Percentiles rank a stretch among this genome's conserved stretches.
phyloP scores from a whole-genome alignment of 1,140 invertebrate species.

The Polypedilum vanderplanki region DNA sequence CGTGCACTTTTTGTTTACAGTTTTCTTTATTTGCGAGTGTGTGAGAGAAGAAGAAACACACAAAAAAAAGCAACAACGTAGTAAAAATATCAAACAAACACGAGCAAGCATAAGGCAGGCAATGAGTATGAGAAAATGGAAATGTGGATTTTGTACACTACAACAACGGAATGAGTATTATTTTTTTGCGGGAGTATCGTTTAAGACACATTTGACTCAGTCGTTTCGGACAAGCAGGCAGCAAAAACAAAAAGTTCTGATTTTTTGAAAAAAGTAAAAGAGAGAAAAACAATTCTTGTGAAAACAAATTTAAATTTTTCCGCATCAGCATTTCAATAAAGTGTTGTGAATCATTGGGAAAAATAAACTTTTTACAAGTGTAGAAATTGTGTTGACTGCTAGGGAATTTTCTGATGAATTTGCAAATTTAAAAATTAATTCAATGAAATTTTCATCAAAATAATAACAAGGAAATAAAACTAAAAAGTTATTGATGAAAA shows the following conservation, averaged over 20 bases:
- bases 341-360: neutral
- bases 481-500: too few species aligned
- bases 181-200: conserved; percentile 7
- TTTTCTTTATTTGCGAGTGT: neutral
- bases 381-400: too few species aligned
- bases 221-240: conserved; percentile 15
- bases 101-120: neutral
- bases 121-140: neutral
- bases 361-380: neutral
- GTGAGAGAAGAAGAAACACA: conserved; percentile 6
- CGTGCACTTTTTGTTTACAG: neutral
- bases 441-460: too few species aligned
- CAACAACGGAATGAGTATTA: neutral
- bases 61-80: neutral
- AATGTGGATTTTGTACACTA: neutral
- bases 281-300: neutral
- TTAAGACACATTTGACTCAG: conserved; percentile 17
- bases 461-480: too few species aligned
- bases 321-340: neutral
- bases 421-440: too few species aligned
- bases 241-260: conserved; percentile 18
- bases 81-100: conserved; percentile 8
- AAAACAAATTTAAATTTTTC: too few species aligned
- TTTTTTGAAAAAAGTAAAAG: neutral
- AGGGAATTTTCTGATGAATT: too few species aligned